Conservation (phyloP, 2,113 vertebrate genomes). For the Argyrosomus japonicus region DNA sequence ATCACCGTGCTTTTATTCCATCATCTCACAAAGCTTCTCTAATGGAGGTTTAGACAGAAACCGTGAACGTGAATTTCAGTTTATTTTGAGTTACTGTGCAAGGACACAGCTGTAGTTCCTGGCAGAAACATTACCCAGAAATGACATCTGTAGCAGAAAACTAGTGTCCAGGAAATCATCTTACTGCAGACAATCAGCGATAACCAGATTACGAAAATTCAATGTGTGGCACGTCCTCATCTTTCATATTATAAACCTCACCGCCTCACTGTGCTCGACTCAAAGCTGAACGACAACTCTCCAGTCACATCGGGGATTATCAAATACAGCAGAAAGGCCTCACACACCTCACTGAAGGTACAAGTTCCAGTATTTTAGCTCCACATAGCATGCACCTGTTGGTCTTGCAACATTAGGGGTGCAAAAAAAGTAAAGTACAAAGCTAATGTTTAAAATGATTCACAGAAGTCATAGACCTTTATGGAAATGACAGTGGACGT, state of each 20-base stretch:
- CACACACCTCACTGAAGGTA: too few relatives aligned
- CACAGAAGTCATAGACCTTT: too few relatives aligned
- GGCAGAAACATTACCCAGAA: background rate
- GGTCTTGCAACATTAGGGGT: background rate
- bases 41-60: background rate
- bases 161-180: background rate
- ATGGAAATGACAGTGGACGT: too few relatives aligned
- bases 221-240: background rate
- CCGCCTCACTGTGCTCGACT: background rate
- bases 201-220: background rate
- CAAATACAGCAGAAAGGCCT: background rate
- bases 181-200: background rate
- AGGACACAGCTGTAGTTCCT: background rate
- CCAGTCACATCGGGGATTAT: background rate
- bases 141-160: background rate
- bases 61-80: background rate
- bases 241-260: background rate
- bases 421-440: too few relatives aligned
- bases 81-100: background rate
- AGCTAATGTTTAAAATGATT: too few relatives aligned
- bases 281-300: background rate
- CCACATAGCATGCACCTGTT: too few relatives aligned
- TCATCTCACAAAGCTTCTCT: background rate
- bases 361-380: background rate
- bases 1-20: background rate